Percentiles rank a stretch among this genome's conserved stretches.
Evolutionary conservation across 1,140 invertebrate genomes (phyloP).

Genomic region (Anthonomus grandis): DNA sequence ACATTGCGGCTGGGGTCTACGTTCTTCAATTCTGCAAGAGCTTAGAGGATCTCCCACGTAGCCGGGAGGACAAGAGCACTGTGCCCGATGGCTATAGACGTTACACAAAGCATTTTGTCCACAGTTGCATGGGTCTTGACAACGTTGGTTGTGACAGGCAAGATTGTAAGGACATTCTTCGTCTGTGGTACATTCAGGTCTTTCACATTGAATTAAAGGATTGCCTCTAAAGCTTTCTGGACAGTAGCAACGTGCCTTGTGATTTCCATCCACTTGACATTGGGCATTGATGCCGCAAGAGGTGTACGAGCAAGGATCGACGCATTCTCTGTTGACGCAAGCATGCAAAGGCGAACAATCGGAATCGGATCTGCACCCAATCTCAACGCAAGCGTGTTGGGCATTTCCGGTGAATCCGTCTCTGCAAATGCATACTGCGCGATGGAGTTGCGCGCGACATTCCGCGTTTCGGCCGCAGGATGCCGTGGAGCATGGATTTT

Average conservation of each 20-base stretch:
- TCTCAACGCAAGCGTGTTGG: constrained; percentile 70
- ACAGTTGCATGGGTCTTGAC: constrained; percentile 77
- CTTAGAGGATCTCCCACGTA: constrained; percentile 74
- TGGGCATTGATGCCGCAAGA: constrained; percentile 80
- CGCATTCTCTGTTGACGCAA: constrained; percentile 80
- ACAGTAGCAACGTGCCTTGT: constrained; percentile 77
- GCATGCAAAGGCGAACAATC: constrained; percentile 80
- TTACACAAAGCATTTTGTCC: constrained; percentile 67
- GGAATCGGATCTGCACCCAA: constrained; percentile 80
- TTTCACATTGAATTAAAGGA: constrained; percentile 69
- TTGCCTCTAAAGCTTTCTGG: constrained; percentile 70
- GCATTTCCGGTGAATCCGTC: constrained; percentile 84
- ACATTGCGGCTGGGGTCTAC: constrained; percentile 63
- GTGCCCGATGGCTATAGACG: constrained; percentile 71
- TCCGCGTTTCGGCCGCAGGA: constrained; percentile 76
- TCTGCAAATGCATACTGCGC: constrained; percentile 79
- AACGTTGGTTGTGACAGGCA: constrained; percentile 70
- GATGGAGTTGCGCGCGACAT: constrained; percentile 76
- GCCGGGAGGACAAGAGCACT: constrained; percentile 78
- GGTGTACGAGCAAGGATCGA: constrained; percentile 74
- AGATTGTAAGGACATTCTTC: constrained; percentile 71
- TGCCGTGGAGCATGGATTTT: constrained; percentile 68
- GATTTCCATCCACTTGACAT: constrained; percentile 68
- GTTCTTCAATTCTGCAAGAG: constrained; percentile 56
- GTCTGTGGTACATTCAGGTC: constrained; percentile 72